Base-by-base conservation (phyloP, 37 sponge, comb jelly and placozoan species). In the Petrosia ficiformis region DNA sequence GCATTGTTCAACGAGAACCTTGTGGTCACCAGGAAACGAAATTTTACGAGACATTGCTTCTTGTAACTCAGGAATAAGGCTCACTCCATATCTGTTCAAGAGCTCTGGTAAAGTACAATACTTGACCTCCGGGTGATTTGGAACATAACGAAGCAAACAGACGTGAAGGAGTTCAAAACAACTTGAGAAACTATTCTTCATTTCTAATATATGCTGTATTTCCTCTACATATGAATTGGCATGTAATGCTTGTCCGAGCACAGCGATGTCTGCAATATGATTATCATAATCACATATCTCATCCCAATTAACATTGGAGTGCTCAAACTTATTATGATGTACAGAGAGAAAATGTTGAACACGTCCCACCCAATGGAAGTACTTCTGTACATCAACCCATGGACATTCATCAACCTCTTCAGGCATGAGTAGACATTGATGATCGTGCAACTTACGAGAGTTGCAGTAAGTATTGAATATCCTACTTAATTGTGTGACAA, bases 341-440 rank as follows among this genome's bases (percentile, higher is more conserved):
- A 44, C 36, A 0, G 5, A 25, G 30, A 88, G 31, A 4, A 82
- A 68, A 6, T 19, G 34, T 52, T 88, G 88, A 0, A 78, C 48
- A 11, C 44, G 26, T 2, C 54, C 29, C 22, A 88, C 70, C 88
- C 88, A 88, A 70, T 78, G 69, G 75, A 88, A 88, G 39, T 88
- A 88, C 71, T 22, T 74, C 39, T 31, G 40, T 30, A 86, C 42
- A 39, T 86, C 76, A 24, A 68, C 76, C 28, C 48, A 48, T 25
- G 58, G 67, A 42, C 44, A 32, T 16, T 35, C 8, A 4, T 19
- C 40, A 10, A 80, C 44, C 8, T 80, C 76, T 3, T 69, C n/a
- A 22, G 86, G 81, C 26, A 75, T 38, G 36, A 86, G 72, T 40
- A 74, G 16, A 3, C 70, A 29, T 43, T 80, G 56, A 28, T 68